phyloP scores from a whole-genome alignment of 2,888 invertebrate species.

The Therioaphis trifolii region DNA sequence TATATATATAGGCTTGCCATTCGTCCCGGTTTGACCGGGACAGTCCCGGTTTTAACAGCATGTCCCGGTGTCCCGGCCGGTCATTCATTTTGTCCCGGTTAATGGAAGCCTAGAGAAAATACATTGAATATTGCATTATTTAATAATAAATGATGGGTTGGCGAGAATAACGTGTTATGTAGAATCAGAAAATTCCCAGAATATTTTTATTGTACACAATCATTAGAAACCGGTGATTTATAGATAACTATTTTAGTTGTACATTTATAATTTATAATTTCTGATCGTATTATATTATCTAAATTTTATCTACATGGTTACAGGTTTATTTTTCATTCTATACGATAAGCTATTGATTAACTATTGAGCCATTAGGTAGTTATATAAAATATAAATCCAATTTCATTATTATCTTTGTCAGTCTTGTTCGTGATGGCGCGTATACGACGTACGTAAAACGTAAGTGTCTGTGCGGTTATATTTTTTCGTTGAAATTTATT shows the following conservation, averaged over 20 bases:
- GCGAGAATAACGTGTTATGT: not conserved
- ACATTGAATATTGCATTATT: too few species aligned
- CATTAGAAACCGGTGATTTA: not conserved
- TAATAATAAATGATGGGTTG: too few species aligned
- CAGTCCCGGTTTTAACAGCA: not conserved
- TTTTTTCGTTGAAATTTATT: not conserved
- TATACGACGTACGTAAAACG: too few species aligned
- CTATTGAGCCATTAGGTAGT: too few species aligned
- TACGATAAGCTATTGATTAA: too few species aligned
- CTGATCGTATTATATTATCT: conserved; percentile 3
- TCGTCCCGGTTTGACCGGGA: not conserved
- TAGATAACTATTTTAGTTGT: conserved; percentile 7
- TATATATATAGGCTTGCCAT: not conserved
- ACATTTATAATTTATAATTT: conserved; percentile 7
- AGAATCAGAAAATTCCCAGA: conserved; percentile 12
- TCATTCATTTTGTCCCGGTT: too few species aligned
- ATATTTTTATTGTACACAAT: conserved; percentile 17
- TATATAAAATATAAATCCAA: too few species aligned
- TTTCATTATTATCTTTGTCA: too few species aligned
- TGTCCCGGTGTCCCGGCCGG: not conserved
- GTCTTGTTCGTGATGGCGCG: too few species aligned
- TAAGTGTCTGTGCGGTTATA: not conserved
- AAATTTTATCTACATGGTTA: not conserved
- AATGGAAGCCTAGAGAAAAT: too few species aligned
- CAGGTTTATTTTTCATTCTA: not conserved